Percentiles rank a stretch among this genome's conserved stretches.
Evolutionary conservation across 2,797 vertebrate species (phyloP).

Genomic region (Haliaeetus albicilla): DNA sequence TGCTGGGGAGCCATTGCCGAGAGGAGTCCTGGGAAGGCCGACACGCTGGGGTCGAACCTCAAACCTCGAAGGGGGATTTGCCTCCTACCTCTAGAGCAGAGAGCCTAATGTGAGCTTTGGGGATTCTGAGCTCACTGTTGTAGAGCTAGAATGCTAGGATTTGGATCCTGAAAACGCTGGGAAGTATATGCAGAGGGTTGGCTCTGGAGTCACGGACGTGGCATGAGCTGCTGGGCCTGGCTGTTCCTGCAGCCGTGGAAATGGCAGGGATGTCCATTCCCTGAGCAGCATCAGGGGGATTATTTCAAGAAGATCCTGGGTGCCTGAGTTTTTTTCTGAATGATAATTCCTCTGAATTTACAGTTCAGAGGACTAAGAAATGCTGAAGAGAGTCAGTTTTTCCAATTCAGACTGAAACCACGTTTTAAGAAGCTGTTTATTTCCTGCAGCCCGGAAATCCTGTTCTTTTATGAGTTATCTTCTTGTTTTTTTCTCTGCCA

Average conservation of each 20-base stretch:
- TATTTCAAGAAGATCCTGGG: neutral
- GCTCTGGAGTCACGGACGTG: neutral
- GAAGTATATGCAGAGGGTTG: neutral
- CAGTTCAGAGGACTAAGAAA: neutral
- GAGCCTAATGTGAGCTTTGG: neutral
- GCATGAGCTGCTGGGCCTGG: neutral
- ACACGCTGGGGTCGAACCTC: fast-evolving
- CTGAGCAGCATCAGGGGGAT: neutral
- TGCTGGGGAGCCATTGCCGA: neutral
- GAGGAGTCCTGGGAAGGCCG: neutral
- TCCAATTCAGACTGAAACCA: neutral
- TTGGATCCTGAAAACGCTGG: neutral
- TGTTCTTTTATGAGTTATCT: neutral
- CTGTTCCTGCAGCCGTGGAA: neutral
- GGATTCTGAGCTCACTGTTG: neutral
- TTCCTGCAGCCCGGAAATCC: slow-evolving; percentile 16
- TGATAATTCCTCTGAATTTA: neutral
- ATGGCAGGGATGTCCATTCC: neutral
- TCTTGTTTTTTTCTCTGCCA: neutral
- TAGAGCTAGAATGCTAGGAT: neutral
- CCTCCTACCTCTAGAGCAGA: neutral
- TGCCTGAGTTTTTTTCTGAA: neutral
- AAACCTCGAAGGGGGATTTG: neutral
- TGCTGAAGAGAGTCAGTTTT: neutral
- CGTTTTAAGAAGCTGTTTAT: neutral